Percentiles rank a stretch among this genome's conserved stretches.
Conservation (phyloP, 2,113 vertebrate species). For the Tringa solitaria region DNA sequence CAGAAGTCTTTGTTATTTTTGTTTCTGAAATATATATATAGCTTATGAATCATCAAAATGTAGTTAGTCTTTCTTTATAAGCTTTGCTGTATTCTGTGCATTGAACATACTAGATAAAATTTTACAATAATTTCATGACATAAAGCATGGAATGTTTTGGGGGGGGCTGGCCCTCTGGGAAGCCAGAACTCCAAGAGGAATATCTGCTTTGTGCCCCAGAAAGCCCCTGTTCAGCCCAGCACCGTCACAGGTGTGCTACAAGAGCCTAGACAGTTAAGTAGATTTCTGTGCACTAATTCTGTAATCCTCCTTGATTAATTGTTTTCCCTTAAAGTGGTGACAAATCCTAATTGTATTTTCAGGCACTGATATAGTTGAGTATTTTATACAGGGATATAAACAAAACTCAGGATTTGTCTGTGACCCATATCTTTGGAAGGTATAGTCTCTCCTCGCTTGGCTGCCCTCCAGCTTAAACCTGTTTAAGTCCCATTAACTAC, state of each 20-base stretch:
- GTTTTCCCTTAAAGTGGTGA: conserved; percentile 19
- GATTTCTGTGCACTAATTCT: conserved; percentile 7
- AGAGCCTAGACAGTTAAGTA: neutral
- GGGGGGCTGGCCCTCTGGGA: neutral
- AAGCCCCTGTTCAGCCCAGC: neutral
- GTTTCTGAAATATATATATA: neutral
- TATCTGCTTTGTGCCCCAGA: neutral
- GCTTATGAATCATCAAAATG: neutral
- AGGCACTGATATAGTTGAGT: neutral
- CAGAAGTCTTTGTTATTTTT: neutral
- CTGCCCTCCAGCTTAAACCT: conserved; percentile 6
- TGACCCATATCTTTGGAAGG: neutral
- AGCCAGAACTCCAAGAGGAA: neutral
- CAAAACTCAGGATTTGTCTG: neutral
- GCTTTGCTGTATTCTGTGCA: neutral
- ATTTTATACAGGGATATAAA: neutral
- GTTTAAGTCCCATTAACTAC: neutral
- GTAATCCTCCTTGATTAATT: conserved; percentile 41
- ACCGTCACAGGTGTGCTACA: neutral
- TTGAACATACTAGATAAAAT: neutral
- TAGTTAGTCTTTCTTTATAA: neutral
- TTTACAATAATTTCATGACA: neutral
- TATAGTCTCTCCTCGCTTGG: neutral
- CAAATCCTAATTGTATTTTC: conserved; percentile 46
- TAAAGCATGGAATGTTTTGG: neutral